phyloP scores from a whole-genome alignment of 2,113 vertebrate genomes.

The Athene noctua region DNA sequence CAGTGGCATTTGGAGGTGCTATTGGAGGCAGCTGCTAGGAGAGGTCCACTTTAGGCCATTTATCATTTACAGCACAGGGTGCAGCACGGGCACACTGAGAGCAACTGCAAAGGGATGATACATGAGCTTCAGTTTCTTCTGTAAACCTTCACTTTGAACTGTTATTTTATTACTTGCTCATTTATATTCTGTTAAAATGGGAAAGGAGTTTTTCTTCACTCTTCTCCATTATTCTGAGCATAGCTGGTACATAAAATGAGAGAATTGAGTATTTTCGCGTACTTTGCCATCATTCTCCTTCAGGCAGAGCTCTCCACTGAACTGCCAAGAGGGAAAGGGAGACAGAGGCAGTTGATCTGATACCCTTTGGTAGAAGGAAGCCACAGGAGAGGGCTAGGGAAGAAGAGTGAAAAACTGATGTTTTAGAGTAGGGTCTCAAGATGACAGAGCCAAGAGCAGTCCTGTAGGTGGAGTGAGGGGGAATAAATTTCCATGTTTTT shows the following conservation, averaged over 20 bases:
- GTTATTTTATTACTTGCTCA: neutral
- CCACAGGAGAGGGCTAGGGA: neutral
- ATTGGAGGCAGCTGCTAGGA: neutral
- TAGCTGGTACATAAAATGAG: neutral
- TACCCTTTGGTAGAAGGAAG: too few relatives aligned
- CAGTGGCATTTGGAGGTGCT: neutral
- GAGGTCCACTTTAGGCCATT: neutral
- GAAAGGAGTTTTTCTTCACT: neutral
- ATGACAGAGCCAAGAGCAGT: neutral
- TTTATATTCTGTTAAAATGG: neutral
- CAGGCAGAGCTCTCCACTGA: neutral
- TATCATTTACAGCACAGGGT: neutral
- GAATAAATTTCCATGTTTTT: neutral
- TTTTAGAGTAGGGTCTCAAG: neutral
- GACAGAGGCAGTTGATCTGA: neutral
- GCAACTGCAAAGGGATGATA: neutral
- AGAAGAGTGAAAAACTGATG: neutral
- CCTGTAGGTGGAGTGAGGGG: fast-evolving
- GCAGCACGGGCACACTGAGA: neutral
- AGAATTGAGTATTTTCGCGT: neutral
- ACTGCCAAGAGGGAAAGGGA: neutral
- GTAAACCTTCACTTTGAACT: neutral
- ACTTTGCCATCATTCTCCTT: neutral
- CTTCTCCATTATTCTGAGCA: neutral
- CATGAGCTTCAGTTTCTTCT: neutral